phyloP scores from a whole-genome alignment of 2,113 vertebrate species.

The Engystomops pustulosus region DNA sequence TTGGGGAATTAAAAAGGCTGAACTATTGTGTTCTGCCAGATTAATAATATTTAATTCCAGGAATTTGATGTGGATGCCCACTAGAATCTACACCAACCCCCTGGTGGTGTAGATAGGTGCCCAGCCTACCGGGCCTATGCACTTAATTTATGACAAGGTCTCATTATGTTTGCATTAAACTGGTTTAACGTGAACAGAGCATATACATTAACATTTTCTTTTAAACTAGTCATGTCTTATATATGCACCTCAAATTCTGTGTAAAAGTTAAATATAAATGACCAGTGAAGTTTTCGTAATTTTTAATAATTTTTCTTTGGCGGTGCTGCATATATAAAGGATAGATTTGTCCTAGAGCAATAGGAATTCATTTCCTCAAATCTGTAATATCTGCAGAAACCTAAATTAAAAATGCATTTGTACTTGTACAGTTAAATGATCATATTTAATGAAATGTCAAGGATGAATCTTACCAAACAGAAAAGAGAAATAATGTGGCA shows the following conservation, averaged over 20 bases:
- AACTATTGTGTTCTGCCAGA: no score
- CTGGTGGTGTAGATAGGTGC: no score
- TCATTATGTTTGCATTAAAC: no score
- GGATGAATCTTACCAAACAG: conserved; percentile 86
- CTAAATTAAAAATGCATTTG: conserved; percentile 89
- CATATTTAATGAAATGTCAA: conserved; percentile 89
- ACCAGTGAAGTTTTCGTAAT: conserved; percentile 83
- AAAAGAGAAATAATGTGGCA: conserved; percentile 81
- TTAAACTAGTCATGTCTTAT: not conserved
- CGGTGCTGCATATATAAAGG: conserved; percentile 76
- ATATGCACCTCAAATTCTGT: conserved; percentile 64
- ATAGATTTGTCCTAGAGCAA: conserved; percentile 86
- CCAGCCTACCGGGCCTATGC: no score
- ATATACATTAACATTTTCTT: not conserved
- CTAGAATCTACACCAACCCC: no score
- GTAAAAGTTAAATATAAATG: conserved; percentile 83
- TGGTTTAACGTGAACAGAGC: no score
- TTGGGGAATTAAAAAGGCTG: no score
- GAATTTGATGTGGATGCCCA: no score
- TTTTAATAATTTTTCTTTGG: conserved; percentile 85
- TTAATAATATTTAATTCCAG: no score
- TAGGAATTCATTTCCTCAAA: conserved; percentile 82
- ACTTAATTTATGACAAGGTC: no score
- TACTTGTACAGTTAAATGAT: conserved; percentile 89
- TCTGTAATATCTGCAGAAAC: conserved; percentile 85